These are phyloP conservation scores for Echinarachnius parma DNA, from an alignment of 53 echinoderm and acorn worm genomes.

Conservation along the genomic window DNA sequence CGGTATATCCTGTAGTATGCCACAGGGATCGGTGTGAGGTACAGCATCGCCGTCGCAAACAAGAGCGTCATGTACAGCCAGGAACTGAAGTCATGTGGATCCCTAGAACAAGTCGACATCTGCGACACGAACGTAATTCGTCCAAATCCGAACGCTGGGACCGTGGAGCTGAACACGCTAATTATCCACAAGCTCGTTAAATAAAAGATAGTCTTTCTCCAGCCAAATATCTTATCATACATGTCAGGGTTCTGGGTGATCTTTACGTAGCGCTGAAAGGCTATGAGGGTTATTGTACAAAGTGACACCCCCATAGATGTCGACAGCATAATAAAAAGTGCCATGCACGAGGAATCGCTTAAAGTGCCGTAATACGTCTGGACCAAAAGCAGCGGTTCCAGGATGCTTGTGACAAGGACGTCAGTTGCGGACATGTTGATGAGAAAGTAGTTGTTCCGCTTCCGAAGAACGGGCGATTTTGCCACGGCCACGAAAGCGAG, in stretches of 20 bases:
- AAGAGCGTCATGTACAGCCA: slow-evolving; percentile 28
- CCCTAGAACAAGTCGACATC: background rate
- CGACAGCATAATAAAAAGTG: background rate
- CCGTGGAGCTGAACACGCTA: background rate
- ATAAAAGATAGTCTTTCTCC: slow-evolving; percentile 5
- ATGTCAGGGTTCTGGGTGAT: slow-evolving; percentile 11
- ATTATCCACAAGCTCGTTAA: background rate
- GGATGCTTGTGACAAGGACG: slow-evolving; percentile 53
- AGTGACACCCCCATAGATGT: slow-evolving; percentile 51
- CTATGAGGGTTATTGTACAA: slow-evolving; percentile 19
- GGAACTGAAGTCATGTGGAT: slow-evolving; percentile 13
- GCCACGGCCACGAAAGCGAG: slow-evolving; percentile 58
- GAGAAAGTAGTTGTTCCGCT: slow-evolving; percentile 58
- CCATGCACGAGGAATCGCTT: slow-evolving; percentile 13
- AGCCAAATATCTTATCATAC: slow-evolving; percentile 17
- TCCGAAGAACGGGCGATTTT: slow-evolving; percentile 59
- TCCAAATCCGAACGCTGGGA: slow-evolving; percentile 17
- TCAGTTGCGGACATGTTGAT: slow-evolving; percentile 68
- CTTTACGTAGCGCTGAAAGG: slow-evolving; percentile 26
- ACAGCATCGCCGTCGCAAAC: background rate
- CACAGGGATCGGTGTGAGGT: slow-evolving; percentile 9
- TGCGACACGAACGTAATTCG: background rate
- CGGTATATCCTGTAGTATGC: slow-evolving; percentile 7
- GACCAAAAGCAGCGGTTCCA: slow-evolving; percentile 43
- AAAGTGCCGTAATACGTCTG: slow-evolving; percentile 16